Base-by-base conservation (phyloP, 1,140 invertebrate species). In the Drosophila funebris region DNA sequence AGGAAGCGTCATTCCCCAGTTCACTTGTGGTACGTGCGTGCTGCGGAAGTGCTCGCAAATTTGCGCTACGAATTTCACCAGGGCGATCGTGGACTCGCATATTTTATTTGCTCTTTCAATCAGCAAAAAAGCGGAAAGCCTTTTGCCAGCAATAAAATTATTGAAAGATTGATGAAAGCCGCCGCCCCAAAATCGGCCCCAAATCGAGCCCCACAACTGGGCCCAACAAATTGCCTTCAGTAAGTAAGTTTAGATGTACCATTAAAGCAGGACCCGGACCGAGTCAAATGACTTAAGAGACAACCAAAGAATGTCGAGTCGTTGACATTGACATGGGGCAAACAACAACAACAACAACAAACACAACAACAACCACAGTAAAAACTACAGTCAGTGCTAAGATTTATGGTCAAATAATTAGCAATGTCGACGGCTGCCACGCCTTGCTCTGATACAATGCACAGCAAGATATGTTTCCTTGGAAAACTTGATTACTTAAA, bases 31-130 rank as follows among this genome's bases (percentile, higher is more conserved):
- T 68, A 72, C 81, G 81, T 85, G 82, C 82, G 78, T 87, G 83
- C 78, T 67, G 52, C 67, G 68, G 74, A 87, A 78, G 69, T 71
- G 70, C 68, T 87, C 66, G 68, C 77, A 88, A 87, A 87, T 82
- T 87, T 78, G 52, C 76, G 78, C 75, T 78, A 70, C 71, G 83
- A 88, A 78, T 88, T 88, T 71, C 20, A 43, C 36, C 24, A 56
- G 16, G 60, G 13, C 54, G 78, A 88, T 88, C 83, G 83, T 83
- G 83, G 57, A 52, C 52, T 78, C 58, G 78, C 71, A 87, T 87
- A 82, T 88, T 88, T 87, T 88, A 88, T 87, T 78, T 62, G 82
- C 63, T 50, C 63, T 67, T 79, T 88, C 78, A 87, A 87, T 87
- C 83, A 79, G 72, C 46, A 18, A 37, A 67, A 24, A 74, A 77